Conservation (phyloP, 2,797 vertebrate genomes). For the Silurus lanzhouensis region DNA sequence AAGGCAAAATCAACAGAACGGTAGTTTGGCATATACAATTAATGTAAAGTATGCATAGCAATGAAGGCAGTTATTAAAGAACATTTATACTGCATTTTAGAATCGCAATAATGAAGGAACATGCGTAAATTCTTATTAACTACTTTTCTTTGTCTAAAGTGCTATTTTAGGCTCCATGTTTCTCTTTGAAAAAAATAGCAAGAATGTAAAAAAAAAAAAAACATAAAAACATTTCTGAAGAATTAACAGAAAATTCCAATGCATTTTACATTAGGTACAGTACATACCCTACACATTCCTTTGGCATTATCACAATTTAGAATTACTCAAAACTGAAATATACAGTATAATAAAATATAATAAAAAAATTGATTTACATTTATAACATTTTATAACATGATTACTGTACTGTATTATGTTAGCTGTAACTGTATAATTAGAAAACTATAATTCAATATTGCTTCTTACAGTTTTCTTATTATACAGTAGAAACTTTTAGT, state of each 20-base stretch:
- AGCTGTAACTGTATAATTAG: no score
- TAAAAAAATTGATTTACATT: no score
- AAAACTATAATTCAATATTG: no score
- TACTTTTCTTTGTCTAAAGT: no score
- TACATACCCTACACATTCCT: no score
- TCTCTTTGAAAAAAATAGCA: constrained; percentile 9
- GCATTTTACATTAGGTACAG: not conserved
- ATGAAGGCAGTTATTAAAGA: not conserved
- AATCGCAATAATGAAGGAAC: not conserved
- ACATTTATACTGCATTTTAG: not conserved
- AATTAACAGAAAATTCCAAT: not conserved
- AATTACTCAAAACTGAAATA: not conserved
- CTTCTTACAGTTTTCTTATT: no score
- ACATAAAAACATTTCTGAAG: not conserved
- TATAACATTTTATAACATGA: no score
- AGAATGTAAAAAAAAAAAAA: not conserved
- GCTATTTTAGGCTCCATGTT: not conserved
- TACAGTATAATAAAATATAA: no score
- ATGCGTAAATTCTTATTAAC: not conserved
- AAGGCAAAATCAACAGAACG: not conserved
- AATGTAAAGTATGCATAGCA: not conserved
- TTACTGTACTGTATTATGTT: no score
- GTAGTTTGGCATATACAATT: not conserved
- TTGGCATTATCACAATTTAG: not conserved
- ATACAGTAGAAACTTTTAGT: no score